Evolutionary conservation across 2,888 invertebrate genomes (phyloP).

Genomic region (Tolmerus cingulatus): DNA sequence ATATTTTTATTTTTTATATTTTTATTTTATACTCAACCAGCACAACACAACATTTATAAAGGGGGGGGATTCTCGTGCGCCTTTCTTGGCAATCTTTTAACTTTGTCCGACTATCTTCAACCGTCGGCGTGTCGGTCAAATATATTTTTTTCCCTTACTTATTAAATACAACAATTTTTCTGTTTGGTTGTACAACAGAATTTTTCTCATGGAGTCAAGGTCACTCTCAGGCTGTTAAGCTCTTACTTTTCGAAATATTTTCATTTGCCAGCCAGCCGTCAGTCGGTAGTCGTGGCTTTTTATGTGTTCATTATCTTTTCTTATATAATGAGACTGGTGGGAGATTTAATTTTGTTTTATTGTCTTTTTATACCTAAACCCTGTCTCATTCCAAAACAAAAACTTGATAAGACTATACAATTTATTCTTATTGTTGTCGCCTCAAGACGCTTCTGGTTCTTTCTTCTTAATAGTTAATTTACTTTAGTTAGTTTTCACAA

Average conservation of each 20-base stretch:
- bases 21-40: not conserved
- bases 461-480: no score
- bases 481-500: not conserved
- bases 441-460: no score
- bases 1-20: not conserved
- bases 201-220: conserved; percentile 47
- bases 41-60: not conserved
- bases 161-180: not conserved
- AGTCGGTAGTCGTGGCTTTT: not conserved
- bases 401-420: no score
- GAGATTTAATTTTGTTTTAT: not conserved
- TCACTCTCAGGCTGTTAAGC: conserved; percentile 43
- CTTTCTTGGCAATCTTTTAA: not conserved
- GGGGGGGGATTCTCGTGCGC: not conserved
- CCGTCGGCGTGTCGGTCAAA: not conserved
- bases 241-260: conserved; percentile 45
- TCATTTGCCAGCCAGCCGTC: conserved; percentile 23
- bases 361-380: not conserved
- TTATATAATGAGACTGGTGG: not conserved
- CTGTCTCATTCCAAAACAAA: no score
- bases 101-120: not conserved
- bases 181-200: not conserved
- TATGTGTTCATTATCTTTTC: not conserved
- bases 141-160: not conserved
- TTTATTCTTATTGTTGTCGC: no score